phyloP scores from a whole-genome alignment of 1,140 invertebrate species.

The Caerostris extrusa region DNA sequence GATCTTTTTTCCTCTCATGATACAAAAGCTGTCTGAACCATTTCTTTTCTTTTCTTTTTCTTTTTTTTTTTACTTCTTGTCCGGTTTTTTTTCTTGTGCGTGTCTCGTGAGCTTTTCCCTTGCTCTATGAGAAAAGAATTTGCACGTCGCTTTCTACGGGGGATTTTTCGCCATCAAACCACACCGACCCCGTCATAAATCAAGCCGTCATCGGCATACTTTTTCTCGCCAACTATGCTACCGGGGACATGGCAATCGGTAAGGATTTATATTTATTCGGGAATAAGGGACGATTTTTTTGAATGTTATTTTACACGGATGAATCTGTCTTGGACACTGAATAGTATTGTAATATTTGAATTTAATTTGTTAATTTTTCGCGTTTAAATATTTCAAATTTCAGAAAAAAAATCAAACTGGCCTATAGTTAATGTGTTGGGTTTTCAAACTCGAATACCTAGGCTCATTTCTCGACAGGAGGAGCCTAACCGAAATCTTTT shows the following conservation, averaged over 20 bases:
- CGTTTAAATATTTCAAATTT: too few relatives aligned
- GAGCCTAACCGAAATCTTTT: too few relatives aligned
- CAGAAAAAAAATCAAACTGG: too few relatives aligned
- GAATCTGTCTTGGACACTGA: too few relatives aligned
- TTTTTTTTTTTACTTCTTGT: not conserved
- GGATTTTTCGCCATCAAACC: conserved; percentile 29
- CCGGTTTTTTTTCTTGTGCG: not conserved
- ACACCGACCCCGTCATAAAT: conserved; percentile 16
- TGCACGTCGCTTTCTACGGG: not conserved
- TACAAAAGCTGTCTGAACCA: conserved; percentile 35
- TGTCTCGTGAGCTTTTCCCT: not conserved
- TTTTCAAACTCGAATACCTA: too few relatives aligned
- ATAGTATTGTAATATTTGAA: too few relatives aligned
- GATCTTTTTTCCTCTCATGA: conserved; percentile 10
- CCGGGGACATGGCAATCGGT: not conserved
- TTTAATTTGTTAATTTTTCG: too few relatives aligned
- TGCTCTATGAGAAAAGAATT: conserved; percentile 13
- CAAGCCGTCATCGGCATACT: not conserved
- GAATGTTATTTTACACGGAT: not conserved
- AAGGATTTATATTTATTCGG: not conserved
- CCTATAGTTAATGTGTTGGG: too few relatives aligned
- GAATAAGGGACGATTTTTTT: not conserved
- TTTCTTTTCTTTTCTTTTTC: not conserved
- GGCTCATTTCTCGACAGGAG: too few relatives aligned
- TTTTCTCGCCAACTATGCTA: not conserved